phyloP scores from a whole-genome alignment of 2,797 vertebrate species.

The Myiotriccus ornatus region DNA sequence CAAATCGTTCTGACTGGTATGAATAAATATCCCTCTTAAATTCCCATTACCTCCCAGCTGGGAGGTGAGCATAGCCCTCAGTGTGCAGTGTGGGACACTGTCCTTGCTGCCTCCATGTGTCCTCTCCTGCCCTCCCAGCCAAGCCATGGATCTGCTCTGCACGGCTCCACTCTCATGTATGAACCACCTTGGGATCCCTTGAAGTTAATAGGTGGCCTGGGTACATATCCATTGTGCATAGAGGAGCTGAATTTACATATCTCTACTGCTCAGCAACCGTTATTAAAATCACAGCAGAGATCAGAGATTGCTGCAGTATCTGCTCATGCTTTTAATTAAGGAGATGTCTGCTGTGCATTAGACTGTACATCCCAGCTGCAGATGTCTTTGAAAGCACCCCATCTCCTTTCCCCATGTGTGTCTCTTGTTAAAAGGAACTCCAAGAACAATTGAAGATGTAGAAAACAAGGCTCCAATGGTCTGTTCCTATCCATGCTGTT shows the following conservation, averaged over 20 bases:
- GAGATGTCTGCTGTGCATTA: neutral
- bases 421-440: neutral
- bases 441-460: neutral
- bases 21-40: neutral
- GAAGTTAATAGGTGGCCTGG: neutral
- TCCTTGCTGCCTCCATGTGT: neutral
- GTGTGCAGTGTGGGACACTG: neutral
- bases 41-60: neutral
- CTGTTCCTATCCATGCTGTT: neutral
- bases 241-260: neutral
- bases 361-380: neutral
- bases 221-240: neutral
- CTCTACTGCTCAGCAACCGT: neutral
- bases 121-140: neutral
- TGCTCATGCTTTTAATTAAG: slow-evolving; percentile 19
- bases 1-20: neutral
- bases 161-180: neutral
- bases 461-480: neutral
- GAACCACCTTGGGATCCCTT: neutral
- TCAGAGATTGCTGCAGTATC: neutral
- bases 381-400: neutral
- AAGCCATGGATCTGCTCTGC: neutral
- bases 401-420: neutral
- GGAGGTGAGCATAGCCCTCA: neutral
- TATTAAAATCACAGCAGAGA: neutral